Conservation (phyloP, 2,888 invertebrate genomes). For the Andrena bucephala region DNA sequence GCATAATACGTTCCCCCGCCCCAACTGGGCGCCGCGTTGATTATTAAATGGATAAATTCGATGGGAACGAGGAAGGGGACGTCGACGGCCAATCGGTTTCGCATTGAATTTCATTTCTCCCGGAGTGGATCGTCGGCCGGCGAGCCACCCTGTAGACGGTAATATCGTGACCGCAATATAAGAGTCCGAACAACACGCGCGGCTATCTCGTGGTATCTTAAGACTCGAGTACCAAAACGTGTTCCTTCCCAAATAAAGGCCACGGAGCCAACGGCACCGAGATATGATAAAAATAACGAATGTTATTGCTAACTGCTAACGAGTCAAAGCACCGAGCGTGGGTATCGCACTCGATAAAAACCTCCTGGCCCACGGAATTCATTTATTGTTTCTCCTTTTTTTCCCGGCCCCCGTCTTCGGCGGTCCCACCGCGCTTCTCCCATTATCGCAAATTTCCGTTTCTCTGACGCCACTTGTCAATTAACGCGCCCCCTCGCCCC, state of each 20-base stretch:
- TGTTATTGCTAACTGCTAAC: conserved; percentile 84
- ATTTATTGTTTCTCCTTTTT: conserved; percentile 68
- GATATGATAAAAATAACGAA: conserved; percentile 83
- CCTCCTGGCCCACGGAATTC: conserved; percentile 71
- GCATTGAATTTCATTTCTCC: conserved; percentile 64
- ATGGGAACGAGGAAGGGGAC: conserved; percentile 26
- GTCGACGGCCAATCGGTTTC: conserved; percentile 21
- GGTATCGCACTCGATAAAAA: conserved; percentile 78
- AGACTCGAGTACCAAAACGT: conserved; percentile 83
- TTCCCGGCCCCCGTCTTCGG: conserved; percentile 14
- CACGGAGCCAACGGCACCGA: conserved; percentile 71
- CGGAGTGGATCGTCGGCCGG: conserved; percentile 27
- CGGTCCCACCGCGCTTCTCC: conserved; percentile 32
- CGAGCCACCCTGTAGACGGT: conserved; percentile 68
- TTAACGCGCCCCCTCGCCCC: conserved; percentile 71
- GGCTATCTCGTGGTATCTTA: conserved; percentile 80
- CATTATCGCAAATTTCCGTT: conserved; percentile 78
- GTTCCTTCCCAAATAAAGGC: conserved; percentile 82
- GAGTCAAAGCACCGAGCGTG: conserved; percentile 80
- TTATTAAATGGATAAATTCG: conserved; percentile 71
- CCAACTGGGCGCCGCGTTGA: conserved; percentile 30
- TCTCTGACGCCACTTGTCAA: conserved; percentile 79
- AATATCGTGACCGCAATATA: conserved; percentile 73
- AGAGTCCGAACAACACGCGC: conserved; percentile 72
- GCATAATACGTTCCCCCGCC: conserved; percentile 33